phyloP scores from a whole-genome alignment of 2,113 vertebrate species.

The Galeopterus variegatus region DNA sequence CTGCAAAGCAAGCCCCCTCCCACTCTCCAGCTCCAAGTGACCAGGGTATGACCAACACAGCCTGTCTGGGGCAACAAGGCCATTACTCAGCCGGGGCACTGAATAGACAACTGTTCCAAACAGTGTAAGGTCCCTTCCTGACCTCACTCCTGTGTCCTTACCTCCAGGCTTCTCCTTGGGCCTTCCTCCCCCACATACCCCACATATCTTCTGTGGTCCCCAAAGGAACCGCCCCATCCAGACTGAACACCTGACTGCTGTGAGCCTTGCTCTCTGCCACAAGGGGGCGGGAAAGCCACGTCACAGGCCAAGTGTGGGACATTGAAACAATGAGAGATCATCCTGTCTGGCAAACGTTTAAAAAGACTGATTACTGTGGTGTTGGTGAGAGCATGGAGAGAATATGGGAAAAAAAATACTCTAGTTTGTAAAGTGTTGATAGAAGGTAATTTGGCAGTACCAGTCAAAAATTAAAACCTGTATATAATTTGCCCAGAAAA shows the following conservation, averaged over 20 bases:
- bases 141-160: not conserved
- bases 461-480: not conserved
- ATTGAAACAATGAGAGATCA: not conserved
- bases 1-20: not conserved
- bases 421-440: not conserved
- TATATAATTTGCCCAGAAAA: not conserved
- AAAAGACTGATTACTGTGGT: not conserved
- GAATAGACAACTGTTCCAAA: not conserved
- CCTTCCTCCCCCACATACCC: not conserved
- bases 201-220: not conserved
- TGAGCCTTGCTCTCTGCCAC: slow-evolving; percentile 1
- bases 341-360: not conserved
- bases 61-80: not conserved
- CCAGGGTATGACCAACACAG: not conserved
- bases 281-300: not conserved
- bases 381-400: not conserved
- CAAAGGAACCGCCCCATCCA: not conserved
- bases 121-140: not conserved
- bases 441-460: not conserved
- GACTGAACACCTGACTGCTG: not conserved
- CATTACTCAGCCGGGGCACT: not conserved
- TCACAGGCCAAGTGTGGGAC: not conserved
- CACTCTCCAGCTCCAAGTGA: not conserved
- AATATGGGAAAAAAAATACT: not conserved
- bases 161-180: not conserved